Conservation (phyloP, 2,888 invertebrate genomes). For the Steromphala cineraria region DNA sequence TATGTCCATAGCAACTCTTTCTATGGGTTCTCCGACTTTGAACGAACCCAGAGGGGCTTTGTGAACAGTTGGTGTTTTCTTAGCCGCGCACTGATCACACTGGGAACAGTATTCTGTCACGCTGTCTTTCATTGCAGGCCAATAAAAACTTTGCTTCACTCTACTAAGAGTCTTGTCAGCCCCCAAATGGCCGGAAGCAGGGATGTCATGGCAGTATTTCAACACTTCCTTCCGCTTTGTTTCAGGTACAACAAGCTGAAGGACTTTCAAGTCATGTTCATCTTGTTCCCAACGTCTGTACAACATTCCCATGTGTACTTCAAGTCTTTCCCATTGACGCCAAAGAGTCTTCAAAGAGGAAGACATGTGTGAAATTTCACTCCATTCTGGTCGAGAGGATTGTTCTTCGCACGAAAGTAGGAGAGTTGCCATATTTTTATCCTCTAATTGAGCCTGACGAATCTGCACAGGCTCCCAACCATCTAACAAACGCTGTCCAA, state of each 20-base stretch:
- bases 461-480: no score
- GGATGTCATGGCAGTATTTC: neutral
- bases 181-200: conserved; percentile 8
- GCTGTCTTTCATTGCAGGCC: conserved; percentile 1
- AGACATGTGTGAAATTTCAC: no score
- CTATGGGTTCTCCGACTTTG: conserved; percentile 1
- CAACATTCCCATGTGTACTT: neutral
- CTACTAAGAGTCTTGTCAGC: neutral
- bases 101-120: neutral
- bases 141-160: conserved; percentile 3
- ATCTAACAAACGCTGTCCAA: no score
- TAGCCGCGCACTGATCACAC: neutral
- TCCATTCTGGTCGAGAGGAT: no score
- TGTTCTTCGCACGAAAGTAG: no score
- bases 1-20: conserved; percentile 3
- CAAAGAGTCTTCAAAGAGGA: no score
- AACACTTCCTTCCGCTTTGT: neutral
- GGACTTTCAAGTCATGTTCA: neutral
- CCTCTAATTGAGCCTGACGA: no score
- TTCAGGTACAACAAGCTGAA: neutral
- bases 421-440: no score
- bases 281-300: neutral
- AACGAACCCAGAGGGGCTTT: neutral
- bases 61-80: neutral
- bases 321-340: neutral